phyloP scores from a whole-genome alignment of 2,113 vertebrate genomes.

The Vireo altiloquus region DNA sequence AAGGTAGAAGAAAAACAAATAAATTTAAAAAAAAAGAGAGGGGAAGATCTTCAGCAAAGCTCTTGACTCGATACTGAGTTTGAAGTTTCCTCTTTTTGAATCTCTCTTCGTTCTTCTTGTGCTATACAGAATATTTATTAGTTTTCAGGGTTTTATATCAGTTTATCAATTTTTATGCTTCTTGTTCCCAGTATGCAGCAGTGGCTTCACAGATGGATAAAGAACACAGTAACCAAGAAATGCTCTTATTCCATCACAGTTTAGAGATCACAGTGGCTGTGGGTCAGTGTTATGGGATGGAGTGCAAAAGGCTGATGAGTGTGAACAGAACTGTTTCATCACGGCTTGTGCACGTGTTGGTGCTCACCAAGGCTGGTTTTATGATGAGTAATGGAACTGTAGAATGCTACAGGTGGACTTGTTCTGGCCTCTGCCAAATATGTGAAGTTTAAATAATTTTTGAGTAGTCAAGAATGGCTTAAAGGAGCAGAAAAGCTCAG shows the following conservation, averaged over 20 bases:
- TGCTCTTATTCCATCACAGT: neutral
- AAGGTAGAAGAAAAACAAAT: neutral
- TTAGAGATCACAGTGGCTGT: neutral
- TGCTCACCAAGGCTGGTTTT: neutral
- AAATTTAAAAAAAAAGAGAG: rapidly evolving
- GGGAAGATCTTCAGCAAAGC: neutral
- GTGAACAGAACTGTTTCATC: neutral
- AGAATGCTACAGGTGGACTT: neutral
- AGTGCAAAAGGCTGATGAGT: neutral
- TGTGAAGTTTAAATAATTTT: neutral
- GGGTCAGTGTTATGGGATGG: neutral
- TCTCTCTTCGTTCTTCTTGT: neutral
- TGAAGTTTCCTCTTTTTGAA: neutral
- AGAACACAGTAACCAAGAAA: neutral
- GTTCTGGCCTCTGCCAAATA: neutral
- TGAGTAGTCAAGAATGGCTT: neutral
- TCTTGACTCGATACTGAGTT: neutral
- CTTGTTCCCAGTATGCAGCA: neutral
- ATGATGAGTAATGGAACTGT: neutral
- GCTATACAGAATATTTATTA: neutral
- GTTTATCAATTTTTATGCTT: neutral
- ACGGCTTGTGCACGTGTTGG: neutral
- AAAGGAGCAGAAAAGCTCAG: neutral
- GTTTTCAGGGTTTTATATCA: neutral
- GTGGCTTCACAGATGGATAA: neutral